Evolutionary conservation across 1,140 invertebrate genomes (phyloP).

Genomic region (Adelges cooleyi): DNA sequence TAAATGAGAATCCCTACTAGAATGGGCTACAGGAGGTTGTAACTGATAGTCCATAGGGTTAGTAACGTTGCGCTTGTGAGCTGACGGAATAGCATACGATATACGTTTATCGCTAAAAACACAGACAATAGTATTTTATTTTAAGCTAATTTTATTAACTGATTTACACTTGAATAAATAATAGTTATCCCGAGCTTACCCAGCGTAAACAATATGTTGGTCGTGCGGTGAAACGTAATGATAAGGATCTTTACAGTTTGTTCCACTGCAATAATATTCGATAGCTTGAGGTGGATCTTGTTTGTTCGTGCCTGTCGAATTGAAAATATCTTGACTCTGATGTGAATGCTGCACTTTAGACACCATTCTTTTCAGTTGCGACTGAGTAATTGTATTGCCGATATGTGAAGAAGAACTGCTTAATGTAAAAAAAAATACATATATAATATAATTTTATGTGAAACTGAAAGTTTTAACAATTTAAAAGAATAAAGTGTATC

Average conservation of each 20-base stretch:
- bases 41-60: slow-evolving; percentile 36
- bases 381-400: slow-evolving; percentile 42
- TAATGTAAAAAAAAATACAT: too few species aligned
- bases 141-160: neutral
- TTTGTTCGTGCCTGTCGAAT: slow-evolving; percentile 40
- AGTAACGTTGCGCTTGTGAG: slow-evolving; percentile 25
- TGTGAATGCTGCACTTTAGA: slow-evolving; percentile 57
- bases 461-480: too few species aligned
- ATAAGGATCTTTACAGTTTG: slow-evolving; percentile 45
- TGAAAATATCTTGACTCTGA: slow-evolving; percentile 38
- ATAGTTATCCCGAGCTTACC: slow-evolving; percentile 27
- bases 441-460: too few species aligned
- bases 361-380: slow-evolving; percentile 76
- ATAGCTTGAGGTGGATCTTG: slow-evolving; percentile 42
- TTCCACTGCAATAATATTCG: slow-evolving; percentile 37
- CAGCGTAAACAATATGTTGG: slow-evolving; percentile 45
- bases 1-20: slow-evolving; percentile 42
- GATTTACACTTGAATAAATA: neutral
- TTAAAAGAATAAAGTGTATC: too few species aligned
- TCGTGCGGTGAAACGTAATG: slow-evolving; percentile 47
- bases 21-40: slow-evolving; percentile 52
- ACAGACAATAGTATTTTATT: slow-evolving; percentile 30
- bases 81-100: slow-evolving; percentile 44
- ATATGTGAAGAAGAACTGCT: slow-evolving; percentile 39
- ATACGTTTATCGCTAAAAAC: slow-evolving; percentile 44